A percentile compares a stretch with the other conserved stretches of the same genome.
phyloP scores from a whole-genome alignment of 2,888 invertebrate species.

The Temnothorax rugatulus region DNA sequence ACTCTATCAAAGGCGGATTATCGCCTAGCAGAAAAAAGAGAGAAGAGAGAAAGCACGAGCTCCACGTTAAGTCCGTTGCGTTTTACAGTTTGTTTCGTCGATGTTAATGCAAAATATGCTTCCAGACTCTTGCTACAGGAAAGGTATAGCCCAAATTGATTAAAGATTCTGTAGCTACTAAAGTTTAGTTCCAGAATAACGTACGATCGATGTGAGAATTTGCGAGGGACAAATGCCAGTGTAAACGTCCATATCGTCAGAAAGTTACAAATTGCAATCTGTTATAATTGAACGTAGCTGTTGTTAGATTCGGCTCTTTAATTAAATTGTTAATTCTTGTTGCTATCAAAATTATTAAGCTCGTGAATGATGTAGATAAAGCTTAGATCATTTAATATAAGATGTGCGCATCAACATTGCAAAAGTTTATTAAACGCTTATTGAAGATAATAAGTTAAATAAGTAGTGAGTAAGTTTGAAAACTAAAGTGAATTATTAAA shows the following conservation, averaged over 20 bases:
- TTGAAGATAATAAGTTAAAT: neutral
- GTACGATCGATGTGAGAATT: neutral
- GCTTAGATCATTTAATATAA: neutral
- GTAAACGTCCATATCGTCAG: constrained; percentile 1
- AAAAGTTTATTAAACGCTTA: neutral
- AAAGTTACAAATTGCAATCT: constrained; percentile 21
- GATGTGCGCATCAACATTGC: neutral
- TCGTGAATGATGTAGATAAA: neutral
- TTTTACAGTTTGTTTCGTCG: neutral
- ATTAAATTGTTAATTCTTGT: neutral
- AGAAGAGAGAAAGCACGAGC: neutral
- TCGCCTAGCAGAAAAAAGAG: neutral
- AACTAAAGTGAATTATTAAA: constrained; percentile 4
- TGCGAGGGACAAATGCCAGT: neutral
- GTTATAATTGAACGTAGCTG: neutral
- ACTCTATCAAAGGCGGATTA: constrained; percentile 27
- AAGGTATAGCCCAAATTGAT: neutral
- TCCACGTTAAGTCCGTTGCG: neutral
- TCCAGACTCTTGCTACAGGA: neutral
- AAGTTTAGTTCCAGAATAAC: neutral
- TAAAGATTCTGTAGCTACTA: neutral
- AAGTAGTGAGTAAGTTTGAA: neutral
- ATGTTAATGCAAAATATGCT: constrained; percentile 4
- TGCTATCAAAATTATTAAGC: constrained; percentile 8
- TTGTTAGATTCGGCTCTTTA: constrained; percentile 4